phyloP scores from a whole-genome alignment of 92 coral and sea anemone species.

The Porites divaricata region DNA sequence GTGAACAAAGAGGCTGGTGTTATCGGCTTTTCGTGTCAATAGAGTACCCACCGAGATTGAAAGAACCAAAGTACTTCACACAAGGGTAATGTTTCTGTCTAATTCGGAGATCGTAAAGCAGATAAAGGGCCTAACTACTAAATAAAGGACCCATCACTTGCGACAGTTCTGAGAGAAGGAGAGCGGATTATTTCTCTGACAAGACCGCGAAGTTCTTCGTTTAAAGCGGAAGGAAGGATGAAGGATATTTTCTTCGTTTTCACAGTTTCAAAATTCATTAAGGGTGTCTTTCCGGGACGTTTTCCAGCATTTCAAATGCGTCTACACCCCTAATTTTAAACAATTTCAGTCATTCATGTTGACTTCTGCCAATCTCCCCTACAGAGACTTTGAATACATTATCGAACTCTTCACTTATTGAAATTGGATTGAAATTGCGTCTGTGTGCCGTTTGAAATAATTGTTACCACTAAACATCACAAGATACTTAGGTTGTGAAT shows the following conservation, averaged over 20 bases:
- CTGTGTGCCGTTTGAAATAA: not conserved
- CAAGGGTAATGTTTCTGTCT: constrained; percentile 50
- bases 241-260: not conserved
- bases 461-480: constrained; percentile 24
- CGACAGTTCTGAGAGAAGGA: constrained; percentile 21
- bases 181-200: not conserved
- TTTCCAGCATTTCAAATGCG: constrained; percentile 6
- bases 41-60: constrained; percentile 15
- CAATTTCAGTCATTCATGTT: not conserved
- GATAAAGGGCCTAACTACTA: constrained; percentile 19
- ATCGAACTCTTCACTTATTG: constrained; percentile 23
- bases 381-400: constrained; percentile 66
- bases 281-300: constrained; percentile 10
- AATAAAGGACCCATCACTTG: constrained; percentile 28
- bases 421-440: constrained; percentile 21
- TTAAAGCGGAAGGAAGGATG: not conserved
- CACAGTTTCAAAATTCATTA: not conserved
- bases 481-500: constrained; percentile 1
- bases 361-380: constrained; percentile 42
- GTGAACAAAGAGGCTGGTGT: constrained; percentile 20
- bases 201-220: not conserved
- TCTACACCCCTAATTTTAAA: constrained; percentile 19
- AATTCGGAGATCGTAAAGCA: constrained; percentile 46
- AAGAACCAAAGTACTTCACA: constrained; percentile 27
- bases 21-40: constrained; percentile 37